These are phyloP conservation scores for Autographa pulchrina DNA, from an alignment of 2,888 invertebrate species.

Conservation along the genomic window DNA sequence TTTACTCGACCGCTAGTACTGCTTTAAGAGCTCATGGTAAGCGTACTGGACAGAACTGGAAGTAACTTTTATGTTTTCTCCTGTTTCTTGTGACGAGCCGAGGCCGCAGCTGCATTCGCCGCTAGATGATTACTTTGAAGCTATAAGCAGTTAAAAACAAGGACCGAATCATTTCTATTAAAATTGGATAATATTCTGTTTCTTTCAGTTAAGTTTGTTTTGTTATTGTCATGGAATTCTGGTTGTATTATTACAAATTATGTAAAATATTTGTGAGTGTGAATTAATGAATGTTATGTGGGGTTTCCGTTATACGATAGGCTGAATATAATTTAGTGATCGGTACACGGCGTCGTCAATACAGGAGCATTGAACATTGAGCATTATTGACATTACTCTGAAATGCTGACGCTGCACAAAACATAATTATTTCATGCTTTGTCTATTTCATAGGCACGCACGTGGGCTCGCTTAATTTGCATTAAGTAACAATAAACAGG, in stretches of 20 bases:
- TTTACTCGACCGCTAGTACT: too few species aligned
- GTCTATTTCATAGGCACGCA: constrained; percentile 39
- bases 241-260: neutral
- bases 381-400: constrained; percentile 16
- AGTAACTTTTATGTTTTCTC: constrained; percentile 65
- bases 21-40: too few species aligned
- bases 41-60: constrained; percentile 51
- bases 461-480: constrained; percentile 48
- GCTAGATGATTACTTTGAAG: constrained; percentile 38
- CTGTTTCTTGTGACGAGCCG: constrained; percentile 55
- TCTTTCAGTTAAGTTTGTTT: neutral
- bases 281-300: neutral
- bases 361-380: too few species aligned
- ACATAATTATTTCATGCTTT: constrained; percentile 29
- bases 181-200: constrained; percentile 3
- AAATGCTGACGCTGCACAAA: constrained; percentile 18
- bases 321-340: neutral
- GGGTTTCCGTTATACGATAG: neutral
- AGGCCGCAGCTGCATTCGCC: constrained; percentile 22
- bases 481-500: constrained; percentile 58
- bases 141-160: constrained; percentile 35
- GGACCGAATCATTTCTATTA: constrained; percentile 28
- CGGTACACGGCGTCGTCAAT: neutral
- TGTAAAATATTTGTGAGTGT: neutral
- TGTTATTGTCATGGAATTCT: neutral